Conservation (phyloP, 2,888 invertebrate species). For the Drosophila meridiana region DNA sequence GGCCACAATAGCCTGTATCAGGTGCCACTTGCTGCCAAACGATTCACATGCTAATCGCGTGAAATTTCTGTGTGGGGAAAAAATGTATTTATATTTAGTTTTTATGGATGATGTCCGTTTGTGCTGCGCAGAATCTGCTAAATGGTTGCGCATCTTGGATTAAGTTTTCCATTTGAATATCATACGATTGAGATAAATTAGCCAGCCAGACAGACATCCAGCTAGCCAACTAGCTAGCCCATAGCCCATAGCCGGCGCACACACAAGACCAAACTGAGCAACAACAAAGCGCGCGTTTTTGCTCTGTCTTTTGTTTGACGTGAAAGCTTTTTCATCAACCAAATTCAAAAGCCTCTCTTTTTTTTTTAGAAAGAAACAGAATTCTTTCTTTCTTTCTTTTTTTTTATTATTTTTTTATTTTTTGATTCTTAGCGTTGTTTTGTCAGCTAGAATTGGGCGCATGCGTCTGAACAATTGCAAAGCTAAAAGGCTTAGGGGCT, state of each 20-base stretch:
- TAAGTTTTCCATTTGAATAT: conserved; percentile 73
- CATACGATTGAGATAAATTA: conserved; percentile 76
- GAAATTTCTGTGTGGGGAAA: conserved; percentile 52
- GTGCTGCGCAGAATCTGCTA: conserved; percentile 42
- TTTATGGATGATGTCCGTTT: conserved; percentile 26
- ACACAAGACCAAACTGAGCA: conserved; percentile 2
- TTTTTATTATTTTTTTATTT: conserved; percentile 26
- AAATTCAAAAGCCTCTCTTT: conserved; percentile 73
- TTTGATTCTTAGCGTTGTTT: conserved; percentile 43
- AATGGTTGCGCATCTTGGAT: conserved; percentile 45
- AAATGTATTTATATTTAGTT: conserved; percentile 51
- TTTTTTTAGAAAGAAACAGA: conserved; percentile 30
- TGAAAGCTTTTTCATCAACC: conserved; percentile 64
- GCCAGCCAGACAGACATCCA: conserved; percentile 16
- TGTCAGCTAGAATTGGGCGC: conserved; percentile 75
- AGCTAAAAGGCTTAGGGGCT: conserved; percentile 77
- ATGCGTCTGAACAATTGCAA: conserved; percentile 68
- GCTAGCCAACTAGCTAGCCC: background rate
- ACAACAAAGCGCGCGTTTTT: conserved; percentile 18
- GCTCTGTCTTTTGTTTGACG: conserved; percentile 52
- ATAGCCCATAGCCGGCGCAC: conserved; percentile 3
- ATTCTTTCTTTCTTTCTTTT: conserved; percentile 8
- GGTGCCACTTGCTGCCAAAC: conserved; percentile 48
- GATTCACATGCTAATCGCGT: conserved; percentile 76
- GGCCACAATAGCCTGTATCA: conserved; percentile 31